Evolutionary conservation across 2,113 vertebrate genomes (phyloP), one percentile per base, ranked within the genome.

Genomic region (Aleadryas rufinucha): DNA sequence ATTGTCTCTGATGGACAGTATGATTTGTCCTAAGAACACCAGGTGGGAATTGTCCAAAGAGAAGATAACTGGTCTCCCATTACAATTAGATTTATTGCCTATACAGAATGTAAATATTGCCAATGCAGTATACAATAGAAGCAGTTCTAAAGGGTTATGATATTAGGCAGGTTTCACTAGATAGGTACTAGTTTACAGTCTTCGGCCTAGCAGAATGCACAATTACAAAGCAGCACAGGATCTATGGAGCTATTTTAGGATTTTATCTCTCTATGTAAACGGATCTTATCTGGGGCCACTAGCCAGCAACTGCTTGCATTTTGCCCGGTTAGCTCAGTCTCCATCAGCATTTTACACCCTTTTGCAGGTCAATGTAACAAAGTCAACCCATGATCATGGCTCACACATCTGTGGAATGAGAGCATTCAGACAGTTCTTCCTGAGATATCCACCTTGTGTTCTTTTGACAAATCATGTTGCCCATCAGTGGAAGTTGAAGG

Each of bases 181-280:
- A 10, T 22, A 44, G 7, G 1, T 27, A 35, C 14, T 2, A 0
- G 5, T 37, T 57, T 37, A 20, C 5, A 37, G 27, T 11, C 27
- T 74, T 33, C 23, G 15, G 19, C 27, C 10, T 33, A 59, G 19
- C 10, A 59, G 39, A 60, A 39, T 45, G 33, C 23, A 60, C 7
- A 39, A 39, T 39, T 45, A 6, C 17, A 66, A 53, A 30, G 13
- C 13, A 45, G 4, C 6, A 74, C 65, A 52, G 13, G 4, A 39
- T 2, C 7, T 14, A 11, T 5, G 16, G 19, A 59, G 2, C 7
- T 39, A 4, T 7, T 30, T 37, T 8, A 81, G 52, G 19, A 28
- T 82, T 89, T 45, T 30, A 9, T 52, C 28, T 17, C 37, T 45
- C 16, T 17, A 0, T n/a, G 16, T 59, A 28, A 39, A 4, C 5